Conservation (phyloP, 2,888 invertebrate species). For the Pammene aurita region DNA sequence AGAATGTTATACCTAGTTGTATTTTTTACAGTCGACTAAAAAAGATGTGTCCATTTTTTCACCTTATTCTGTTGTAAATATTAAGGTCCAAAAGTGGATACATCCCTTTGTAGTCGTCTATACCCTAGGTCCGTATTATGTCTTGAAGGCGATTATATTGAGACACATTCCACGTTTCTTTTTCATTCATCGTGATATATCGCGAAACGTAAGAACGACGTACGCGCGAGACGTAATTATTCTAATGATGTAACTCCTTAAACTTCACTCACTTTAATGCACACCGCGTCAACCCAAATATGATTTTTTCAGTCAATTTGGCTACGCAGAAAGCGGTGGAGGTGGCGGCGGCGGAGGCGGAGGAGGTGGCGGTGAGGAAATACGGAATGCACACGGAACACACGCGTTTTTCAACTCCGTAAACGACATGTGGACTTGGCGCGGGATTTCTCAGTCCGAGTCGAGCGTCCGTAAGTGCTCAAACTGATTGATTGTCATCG, state of each 20-base stretch:
- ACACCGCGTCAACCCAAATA: not conserved
- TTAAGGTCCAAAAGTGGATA: too few relatives aligned
- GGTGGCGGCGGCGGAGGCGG: conserved; percentile 17
- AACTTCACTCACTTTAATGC: conserved; percentile 2
- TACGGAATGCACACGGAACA: conserved; percentile 4
- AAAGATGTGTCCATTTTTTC: too few relatives aligned
- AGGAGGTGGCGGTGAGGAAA: conserved; percentile 7
- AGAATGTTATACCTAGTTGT: too few relatives aligned
- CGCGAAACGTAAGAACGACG: not conserved
- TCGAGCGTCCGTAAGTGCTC: conserved; percentile 7
- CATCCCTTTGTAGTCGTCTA: too few relatives aligned
- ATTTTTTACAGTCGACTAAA: too few relatives aligned
- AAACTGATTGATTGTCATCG: conserved; percentile 23
- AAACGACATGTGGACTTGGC: conserved; percentile 13
- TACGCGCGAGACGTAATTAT: not conserved
- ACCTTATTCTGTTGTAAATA: too few relatives aligned
- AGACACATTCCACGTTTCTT: too few relatives aligned
- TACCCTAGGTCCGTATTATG: too few relatives aligned
- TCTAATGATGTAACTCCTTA: not conserved
- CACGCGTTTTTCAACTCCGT: not conserved
- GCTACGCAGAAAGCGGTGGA: not conserved
- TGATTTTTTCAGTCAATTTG: not conserved
- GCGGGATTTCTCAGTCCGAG: conserved; percentile 3
- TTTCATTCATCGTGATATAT: too few relatives aligned
- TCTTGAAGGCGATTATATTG: too few relatives aligned